These are phyloP conservation scores for Atopsyche davidsoni DNA, from an alignment of 1,140 invertebrate genomes.

Conservation along the genomic window DNA sequence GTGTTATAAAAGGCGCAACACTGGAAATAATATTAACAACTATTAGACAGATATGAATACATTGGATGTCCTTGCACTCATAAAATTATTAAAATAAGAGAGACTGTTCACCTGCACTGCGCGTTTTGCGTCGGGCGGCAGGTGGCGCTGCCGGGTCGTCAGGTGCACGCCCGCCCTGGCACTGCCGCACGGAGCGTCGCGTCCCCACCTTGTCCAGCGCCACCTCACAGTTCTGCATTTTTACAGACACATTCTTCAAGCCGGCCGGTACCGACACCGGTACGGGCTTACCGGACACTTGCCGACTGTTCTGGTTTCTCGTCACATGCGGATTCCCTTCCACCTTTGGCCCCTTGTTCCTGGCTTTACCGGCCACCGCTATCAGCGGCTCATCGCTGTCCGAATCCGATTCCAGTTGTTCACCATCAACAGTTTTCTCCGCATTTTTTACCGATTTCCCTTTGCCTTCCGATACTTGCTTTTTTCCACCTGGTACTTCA, in stretches of 20 bases:
- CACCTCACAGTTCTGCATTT: slow-evolving; percentile 20
- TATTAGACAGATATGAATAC: too few relatives aligned
- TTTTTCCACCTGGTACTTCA: not conserved
- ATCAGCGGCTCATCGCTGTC: slow-evolving; percentile 76
- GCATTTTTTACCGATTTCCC: slow-evolving; percentile 17
- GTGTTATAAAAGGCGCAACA: too few relatives aligned
- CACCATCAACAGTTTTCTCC: slow-evolving; percentile 31
- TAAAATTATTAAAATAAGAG: too few relatives aligned
- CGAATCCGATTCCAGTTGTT: slow-evolving; percentile 57
- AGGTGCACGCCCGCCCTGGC: slow-evolving; percentile 33
- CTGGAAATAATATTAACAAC: too few relatives aligned
- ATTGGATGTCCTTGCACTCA: too few relatives aligned
- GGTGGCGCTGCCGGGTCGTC: slow-evolving; percentile 28
- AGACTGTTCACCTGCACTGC: slow-evolving; percentile 54
- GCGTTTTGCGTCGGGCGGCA: slow-evolving; percentile 51
- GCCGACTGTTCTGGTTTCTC: slow-evolving; percentile 28
- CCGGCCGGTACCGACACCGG: not conserved
- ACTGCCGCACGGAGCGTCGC: slow-evolving; percentile 40
- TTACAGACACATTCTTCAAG: slow-evolving; percentile 18
- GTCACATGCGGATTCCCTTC: slow-evolving; percentile 31
- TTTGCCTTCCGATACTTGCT: slow-evolving; percentile 12
- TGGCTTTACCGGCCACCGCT: slow-evolving; percentile 61
- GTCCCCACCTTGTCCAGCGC: slow-evolving; percentile 39
- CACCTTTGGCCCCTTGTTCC: slow-evolving; percentile 38
- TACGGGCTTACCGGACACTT: slow-evolving; percentile 32